Evolutionary conservation across 1,140 invertebrate genomes (phyloP), one percentile per base, ranked within the genome.

Genomic region (Eriosoma lanigerum): DNA sequence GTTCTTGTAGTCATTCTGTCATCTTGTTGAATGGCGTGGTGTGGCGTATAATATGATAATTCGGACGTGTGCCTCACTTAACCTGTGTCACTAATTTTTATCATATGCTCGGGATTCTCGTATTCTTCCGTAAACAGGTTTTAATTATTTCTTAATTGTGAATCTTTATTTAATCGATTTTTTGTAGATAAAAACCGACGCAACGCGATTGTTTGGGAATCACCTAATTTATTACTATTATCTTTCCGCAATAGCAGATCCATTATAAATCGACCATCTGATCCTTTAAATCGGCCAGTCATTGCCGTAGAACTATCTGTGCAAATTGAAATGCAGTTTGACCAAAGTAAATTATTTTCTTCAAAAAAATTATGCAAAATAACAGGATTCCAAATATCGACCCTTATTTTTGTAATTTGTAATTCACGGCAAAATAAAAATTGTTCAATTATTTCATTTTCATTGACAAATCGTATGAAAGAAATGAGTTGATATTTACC

Each of bases 31-130:
- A n/a, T n/a, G n/a, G n/a, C n/a, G 19, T 83, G 17, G 0, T 85
- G 83, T 17, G n/a, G n/a, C n/a, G 82, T 56, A 76, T 85, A 84
- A 82, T 86, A 84, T 24, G 84, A 83, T 3, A 84, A 26, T 70
- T 82, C 83, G 46, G 82, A 83, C 13, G 21, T 26, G 3, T 46
- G n/a, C 9, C 1, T 21, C 54, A 12, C 21, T 21, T 8, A n/a
- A 21, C 21, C 10, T 56, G n/a, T 1, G 2, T 2, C 1, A 21
- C 10, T 13, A 0, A 48, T 24, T 17, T 1, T 19, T 66, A 50
- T 46, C 24, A 80, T 32, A 32, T 80, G 58, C 12, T 46, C 58
- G 1, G 24, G 9, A 0, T 48, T 17, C 15, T 64, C 60, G 1
- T 64, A 48, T 19, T 80, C 78, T 0, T 80, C n/a, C 48, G 66